Evolutionary conservation across 1,140 invertebrate genomes (phyloP).

Genomic region (Stegodyphus mimosarum): DNA sequence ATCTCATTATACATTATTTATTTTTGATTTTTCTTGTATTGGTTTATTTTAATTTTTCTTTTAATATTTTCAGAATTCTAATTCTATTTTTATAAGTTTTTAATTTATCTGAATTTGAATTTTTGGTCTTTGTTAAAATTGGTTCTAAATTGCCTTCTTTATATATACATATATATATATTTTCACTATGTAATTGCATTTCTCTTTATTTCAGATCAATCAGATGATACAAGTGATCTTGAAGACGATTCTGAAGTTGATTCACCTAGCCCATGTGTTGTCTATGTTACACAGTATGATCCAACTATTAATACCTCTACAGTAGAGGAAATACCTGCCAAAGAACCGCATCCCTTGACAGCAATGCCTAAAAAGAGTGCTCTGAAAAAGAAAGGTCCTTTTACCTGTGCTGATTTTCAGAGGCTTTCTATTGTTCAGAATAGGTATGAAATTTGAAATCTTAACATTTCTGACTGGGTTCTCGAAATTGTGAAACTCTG

Average conservation of each 20-base stretch:
- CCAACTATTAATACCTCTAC: constrained; percentile 78
- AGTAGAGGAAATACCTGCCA: constrained; percentile 87
- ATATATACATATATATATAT: no score
- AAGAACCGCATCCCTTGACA: constrained; percentile 63
- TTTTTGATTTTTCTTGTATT: no score
- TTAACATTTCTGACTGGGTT: not conserved
- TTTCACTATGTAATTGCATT: no score
- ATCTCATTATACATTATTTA: no score
- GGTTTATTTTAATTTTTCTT: no score
- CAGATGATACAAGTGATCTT: constrained; percentile 3
- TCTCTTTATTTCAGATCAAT: constrained; percentile 3
- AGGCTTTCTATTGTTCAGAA: constrained; percentile 33
- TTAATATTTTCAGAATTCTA: no score
- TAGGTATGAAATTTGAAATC: constrained; percentile 26
- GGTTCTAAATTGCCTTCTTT: no score
- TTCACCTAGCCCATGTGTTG: constrained; percentile 16
- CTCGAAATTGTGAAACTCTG: no score
- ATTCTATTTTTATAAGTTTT: no score
- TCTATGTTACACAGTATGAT: constrained; percentile 71
- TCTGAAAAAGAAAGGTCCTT: constrained; percentile 62
- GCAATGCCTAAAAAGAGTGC: constrained; percentile 64
- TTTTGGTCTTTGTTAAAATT: no score
- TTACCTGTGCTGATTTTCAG: constrained; percentile 45
- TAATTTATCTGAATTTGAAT: no score
- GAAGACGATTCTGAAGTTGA: constrained; percentile 25